phyloP scores from a whole-genome alignment of 2,888 invertebrate species.

The Diadromus collaris region DNA sequence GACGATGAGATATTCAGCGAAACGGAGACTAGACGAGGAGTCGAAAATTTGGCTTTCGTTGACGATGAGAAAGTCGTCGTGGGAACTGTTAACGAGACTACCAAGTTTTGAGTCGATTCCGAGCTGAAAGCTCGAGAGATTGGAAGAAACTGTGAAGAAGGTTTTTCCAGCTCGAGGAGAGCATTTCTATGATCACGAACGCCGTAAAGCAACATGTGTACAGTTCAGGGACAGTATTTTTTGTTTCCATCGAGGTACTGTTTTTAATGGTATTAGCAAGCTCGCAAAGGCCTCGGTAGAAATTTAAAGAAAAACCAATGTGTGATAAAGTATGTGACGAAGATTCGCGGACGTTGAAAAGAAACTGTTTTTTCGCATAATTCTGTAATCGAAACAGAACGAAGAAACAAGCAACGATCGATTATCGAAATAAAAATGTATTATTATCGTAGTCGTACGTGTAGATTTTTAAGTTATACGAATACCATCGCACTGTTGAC shows the following conservation, averaged over 20 bases:
- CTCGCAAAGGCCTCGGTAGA: constrained; percentile 9
- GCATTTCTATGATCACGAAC: constrained; percentile 23
- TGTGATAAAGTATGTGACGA: constrained; percentile 37
- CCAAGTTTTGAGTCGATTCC: constrained; percentile 58
- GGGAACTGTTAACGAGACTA: constrained; percentile 49
- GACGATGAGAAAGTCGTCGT: constrained; percentile 56
- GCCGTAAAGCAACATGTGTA: constrained; percentile 30
- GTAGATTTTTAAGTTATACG: constrained; percentile 33
- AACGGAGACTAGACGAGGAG: constrained; percentile 28
- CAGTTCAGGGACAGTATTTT: constrained; percentile 50
- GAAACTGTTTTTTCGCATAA: background rate
- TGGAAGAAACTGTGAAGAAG: background rate
- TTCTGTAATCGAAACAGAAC: background rate
- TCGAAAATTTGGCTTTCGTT: constrained; percentile 62
- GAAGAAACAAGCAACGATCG: constrained; percentile 25
- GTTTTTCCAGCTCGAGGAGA: background rate
- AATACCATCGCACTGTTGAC: constrained; percentile 43
- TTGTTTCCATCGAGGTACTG: constrained; percentile 40
- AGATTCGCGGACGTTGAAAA: constrained; percentile 15
- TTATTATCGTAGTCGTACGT: constrained; percentile 30
- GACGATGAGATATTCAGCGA: constrained; percentile 51
- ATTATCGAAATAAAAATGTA: constrained; percentile 35
- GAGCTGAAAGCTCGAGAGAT: background rate
- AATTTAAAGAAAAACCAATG: constrained; percentile 16
- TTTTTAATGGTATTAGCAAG: constrained; percentile 27